Evolutionary conservation across 2,888 invertebrate genomes (phyloP).

Genomic region (Pristionchus mayeri): DNA sequence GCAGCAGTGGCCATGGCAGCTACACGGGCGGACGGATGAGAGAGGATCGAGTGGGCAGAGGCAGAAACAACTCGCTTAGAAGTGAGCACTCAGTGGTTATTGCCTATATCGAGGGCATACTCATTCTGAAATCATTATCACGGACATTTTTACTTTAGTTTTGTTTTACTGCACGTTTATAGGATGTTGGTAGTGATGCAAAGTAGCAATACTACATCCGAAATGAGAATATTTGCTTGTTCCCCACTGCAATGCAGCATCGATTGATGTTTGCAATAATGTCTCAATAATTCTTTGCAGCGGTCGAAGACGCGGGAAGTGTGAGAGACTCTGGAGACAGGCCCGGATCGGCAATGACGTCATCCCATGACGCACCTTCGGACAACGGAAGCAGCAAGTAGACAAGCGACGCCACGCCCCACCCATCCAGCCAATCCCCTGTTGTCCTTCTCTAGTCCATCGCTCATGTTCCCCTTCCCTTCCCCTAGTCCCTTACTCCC

Average conservation of each 20-base stretch:
- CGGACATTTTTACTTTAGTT: not conserved
- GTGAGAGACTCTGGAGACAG: constrained; percentile 9
- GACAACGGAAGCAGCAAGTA: constrained; percentile 37
- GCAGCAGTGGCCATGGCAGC: not conserved
- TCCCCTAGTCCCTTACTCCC: no score
- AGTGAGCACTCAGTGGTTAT: no score
- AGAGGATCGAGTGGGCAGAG: not conserved
- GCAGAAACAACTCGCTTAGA: constrained; percentile 30
- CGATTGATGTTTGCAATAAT: no score
- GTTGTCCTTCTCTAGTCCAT: no score
- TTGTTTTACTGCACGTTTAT: not conserved
- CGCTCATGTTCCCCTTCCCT: no score
- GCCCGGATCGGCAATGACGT: constrained; percentile 44
- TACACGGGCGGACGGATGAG: not conserved
- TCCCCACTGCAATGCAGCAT: no score
- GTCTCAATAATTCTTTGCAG: no score
- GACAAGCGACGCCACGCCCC: not conserved
- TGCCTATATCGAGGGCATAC: no score
- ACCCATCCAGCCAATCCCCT: not conserved
- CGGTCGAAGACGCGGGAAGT: not conserved
- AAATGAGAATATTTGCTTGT: not conserved
- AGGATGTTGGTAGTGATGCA: not conserved
- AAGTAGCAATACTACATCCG: not conserved
- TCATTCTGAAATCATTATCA: not conserved
- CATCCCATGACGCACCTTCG: constrained; percentile 15